phyloP scores from a whole-genome alignment of 2,797 vertebrate genomes.

The Tapera naevia region DNA sequence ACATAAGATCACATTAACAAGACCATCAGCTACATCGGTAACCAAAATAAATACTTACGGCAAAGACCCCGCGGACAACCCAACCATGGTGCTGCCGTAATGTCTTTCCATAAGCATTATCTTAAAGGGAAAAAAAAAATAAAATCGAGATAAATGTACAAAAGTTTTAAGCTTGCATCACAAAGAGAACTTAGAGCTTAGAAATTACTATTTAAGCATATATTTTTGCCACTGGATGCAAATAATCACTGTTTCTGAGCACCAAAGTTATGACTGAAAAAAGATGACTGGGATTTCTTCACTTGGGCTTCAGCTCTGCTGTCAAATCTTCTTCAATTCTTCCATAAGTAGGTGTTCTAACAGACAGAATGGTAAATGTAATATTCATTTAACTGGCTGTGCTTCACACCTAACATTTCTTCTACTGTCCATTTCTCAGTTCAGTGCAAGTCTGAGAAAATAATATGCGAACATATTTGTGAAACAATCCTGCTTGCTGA shows the following conservation, averaged over 20 bases:
- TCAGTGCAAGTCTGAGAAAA: background rate
- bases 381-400: background rate
- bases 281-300: background rate
- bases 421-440: background rate
- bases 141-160: background rate
- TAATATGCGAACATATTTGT: background rate
- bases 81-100: conserved; percentile 95
- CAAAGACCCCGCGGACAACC: conserved; percentile 97
- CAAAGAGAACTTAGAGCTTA: background rate
- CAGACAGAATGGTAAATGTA: background rate
- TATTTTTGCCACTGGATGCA: background rate
- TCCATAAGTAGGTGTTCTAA: background rate
- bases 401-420: background rate
- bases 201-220: background rate
- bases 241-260: background rate
- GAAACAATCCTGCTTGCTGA: background rate
- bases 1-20: background rate
- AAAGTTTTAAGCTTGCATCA: background rate
- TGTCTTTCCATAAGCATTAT: conserved; percentile 93
- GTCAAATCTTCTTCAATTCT: background rate
- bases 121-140: conserved; percentile 68
- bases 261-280: background rate
- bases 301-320: background rate
- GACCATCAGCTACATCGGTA: background rate
- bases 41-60: conserved; percentile 79